A percentile compares a stretch with the other conserved stretches of the same genome.
Evolutionary conservation across 2,888 invertebrate genomes (phyloP).

Genomic region (Toxonevra muliebris): DNA sequence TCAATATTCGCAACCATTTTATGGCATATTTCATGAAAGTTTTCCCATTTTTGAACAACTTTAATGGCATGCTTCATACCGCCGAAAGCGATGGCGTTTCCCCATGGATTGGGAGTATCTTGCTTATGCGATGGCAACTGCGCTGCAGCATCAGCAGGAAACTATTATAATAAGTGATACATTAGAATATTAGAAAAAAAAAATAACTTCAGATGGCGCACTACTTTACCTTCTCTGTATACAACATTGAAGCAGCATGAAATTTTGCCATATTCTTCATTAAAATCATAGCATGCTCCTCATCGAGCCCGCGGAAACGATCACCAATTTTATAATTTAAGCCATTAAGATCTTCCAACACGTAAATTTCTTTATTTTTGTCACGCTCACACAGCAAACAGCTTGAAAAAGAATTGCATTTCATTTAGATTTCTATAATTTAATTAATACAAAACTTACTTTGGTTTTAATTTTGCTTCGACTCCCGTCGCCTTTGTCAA

Average conservation of each 20-base stretch:
- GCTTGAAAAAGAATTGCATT: constrained; percentile 28
- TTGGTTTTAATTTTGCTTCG: constrained; percentile 35
- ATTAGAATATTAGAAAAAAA: neutral
- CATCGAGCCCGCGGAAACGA: constrained; percentile 66
- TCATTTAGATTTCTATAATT: neutral
- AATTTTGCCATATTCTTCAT: constrained; percentile 67
- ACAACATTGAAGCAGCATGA: constrained; percentile 68
- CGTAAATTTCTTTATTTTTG: constrained; percentile 46
- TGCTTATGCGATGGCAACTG: constrained; percentile 41
- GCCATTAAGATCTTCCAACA: constrained; percentile 63
- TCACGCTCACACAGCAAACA: constrained; percentile 46
- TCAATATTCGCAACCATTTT: constrained; percentile 54
- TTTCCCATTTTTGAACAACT: constrained; percentile 51
- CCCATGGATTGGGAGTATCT: constrained; percentile 38
- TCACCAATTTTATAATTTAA: constrained; percentile 67
- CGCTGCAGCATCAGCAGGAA: constrained; percentile 38
- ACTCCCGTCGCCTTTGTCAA: constrained; percentile 27
- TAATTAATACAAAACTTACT: constrained; percentile 23
- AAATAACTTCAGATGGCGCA: neutral
- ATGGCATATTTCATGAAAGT: constrained; percentile 58
- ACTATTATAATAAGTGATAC: constrained; percentile 21
- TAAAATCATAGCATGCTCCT: constrained; percentile 65
- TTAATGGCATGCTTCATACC: constrained; percentile 42
- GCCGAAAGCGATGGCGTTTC: constrained; percentile 40
- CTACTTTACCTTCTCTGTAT: constrained; percentile 64